A percentile compares a stretch with the other conserved stretches of the same genome.
phyloP scores from a whole-genome alignment of 2,113 vertebrate genomes.

The Euleptes europaea region DNA sequence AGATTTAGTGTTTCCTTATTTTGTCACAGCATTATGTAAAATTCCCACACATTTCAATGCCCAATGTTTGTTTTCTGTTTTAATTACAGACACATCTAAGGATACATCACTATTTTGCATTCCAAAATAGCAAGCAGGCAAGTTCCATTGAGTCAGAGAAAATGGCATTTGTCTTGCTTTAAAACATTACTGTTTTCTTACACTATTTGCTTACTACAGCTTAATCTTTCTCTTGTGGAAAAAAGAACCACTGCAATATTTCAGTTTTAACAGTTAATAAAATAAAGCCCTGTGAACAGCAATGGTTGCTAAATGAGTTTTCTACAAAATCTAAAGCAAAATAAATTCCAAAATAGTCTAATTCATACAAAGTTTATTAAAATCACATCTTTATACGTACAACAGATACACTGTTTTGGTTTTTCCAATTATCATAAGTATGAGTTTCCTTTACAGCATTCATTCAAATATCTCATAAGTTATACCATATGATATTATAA shows the following conservation, averaged over 20 bases:
- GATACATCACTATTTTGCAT: conserved; percentile 34
- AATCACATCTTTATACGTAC: background rate
- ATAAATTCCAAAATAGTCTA: background rate
- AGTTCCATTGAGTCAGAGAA: conserved; percentile 64
- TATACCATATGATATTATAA: background rate
- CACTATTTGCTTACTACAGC: background rate
- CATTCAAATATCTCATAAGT: no score
- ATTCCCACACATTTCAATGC: conserved; percentile 45
- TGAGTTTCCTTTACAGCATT: conserved; percentile 5
- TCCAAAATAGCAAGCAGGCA: conserved; percentile 61
- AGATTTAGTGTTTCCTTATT: conserved; percentile 11
- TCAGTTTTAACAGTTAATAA: background rate
- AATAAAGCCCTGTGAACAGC: background rate
- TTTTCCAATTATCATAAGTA: conserved; percentile 27
- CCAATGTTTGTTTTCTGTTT: conserved; percentile 54
- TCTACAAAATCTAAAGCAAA: background rate
- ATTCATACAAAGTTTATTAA: conserved; percentile 24
- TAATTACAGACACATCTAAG: conserved; percentile 57
- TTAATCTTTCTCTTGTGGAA: background rate
- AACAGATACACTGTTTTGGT: background rate
- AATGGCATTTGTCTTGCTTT: conserved; percentile 1
- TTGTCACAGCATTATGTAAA: background rate
- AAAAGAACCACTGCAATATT: background rate
- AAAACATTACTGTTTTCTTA: background rate
- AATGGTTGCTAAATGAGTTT: background rate